These are phyloP conservation scores for Nomada lathburiana DNA, from an alignment of 2,888 invertebrate genomes.

Conservation along the genomic window DNA sequence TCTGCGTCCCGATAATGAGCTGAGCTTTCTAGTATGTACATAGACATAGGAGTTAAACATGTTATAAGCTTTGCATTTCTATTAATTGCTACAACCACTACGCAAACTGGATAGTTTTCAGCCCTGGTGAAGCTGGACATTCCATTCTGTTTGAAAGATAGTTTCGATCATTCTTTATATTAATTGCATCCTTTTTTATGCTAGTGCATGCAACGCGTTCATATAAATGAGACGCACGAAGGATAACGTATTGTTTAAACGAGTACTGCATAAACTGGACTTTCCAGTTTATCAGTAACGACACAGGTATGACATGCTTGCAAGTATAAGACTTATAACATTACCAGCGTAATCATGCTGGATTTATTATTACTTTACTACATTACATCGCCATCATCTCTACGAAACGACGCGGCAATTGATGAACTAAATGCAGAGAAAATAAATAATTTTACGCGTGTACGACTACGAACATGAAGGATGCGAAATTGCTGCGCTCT, in stretches of 20 bases:
- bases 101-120: too few relatives aligned
- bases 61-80: too few relatives aligned
- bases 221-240: neutral
- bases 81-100: too few relatives aligned
- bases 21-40: too few relatives aligned
- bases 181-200: too few relatives aligned
- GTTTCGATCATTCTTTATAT: neutral
- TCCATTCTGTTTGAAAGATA: neutral
- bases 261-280: neutral
- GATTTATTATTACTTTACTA: conserved; percentile 34
- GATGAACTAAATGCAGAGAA: conserved; percentile 37
- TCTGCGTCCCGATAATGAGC: too few relatives aligned
- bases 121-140: too few relatives aligned
- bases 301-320: neutral
- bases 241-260: conserved; percentile 18
- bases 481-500: conserved; percentile 62
- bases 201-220: neutral
- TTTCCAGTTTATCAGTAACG: conserved; percentile 23
- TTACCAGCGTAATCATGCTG: conserved; percentile 8
- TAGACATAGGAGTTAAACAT: too few relatives aligned
- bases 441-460: conserved; percentile 57
- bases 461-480: conserved; percentile 38
- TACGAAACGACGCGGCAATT: conserved; percentile 42
- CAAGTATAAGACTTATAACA: conserved; percentile 5
- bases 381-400: conserved; percentile 32